Percentiles rank a stretch among this genome's conserved stretches.
Conservation (phyloP, 2,113 vertebrate genomes). For the Grammatotria lemairii region DNA sequence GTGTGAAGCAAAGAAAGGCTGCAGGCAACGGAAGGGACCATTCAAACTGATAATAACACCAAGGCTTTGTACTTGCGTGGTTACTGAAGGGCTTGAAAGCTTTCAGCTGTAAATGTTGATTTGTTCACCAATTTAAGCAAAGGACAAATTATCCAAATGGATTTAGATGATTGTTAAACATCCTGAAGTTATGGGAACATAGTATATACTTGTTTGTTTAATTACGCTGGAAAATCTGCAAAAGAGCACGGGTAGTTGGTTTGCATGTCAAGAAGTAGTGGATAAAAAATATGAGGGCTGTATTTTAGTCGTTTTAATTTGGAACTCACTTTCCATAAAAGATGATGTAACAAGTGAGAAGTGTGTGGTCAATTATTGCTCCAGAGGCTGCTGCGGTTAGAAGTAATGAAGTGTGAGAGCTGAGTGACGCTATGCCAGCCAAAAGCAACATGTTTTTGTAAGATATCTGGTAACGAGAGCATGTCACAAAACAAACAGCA, state of each 20-base stretch:
- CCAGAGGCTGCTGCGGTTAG: constrained; percentile 3
- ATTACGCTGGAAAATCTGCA: neutral
- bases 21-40: constrained; percentile 11
- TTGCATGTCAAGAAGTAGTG: neutral
- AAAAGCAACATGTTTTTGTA: constrained; percentile 28
- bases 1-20: constrained; percentile 37
- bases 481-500: neutral
- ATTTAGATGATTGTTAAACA: neutral
- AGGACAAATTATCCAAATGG: neutral
- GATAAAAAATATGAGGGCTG: neutral
- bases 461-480: constrained; percentile 5
- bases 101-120: neutral
- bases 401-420: constrained; percentile 42
- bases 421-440: neutral
- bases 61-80: neutral
- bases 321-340: neutral
- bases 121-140: neutral
- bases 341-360: constrained; percentile 28
- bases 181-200: neutral
- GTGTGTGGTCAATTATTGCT: constrained; percentile 33
- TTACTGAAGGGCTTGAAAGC: neutral
- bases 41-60: neutral
- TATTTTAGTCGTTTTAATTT: neutral
- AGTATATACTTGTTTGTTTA: neutral
- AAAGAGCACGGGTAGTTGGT: neutral